These are phyloP conservation scores for Drosophila mojavensis DNA, from an alignment of 1,140 invertebrate species.

Conservation along the genomic window DNA sequence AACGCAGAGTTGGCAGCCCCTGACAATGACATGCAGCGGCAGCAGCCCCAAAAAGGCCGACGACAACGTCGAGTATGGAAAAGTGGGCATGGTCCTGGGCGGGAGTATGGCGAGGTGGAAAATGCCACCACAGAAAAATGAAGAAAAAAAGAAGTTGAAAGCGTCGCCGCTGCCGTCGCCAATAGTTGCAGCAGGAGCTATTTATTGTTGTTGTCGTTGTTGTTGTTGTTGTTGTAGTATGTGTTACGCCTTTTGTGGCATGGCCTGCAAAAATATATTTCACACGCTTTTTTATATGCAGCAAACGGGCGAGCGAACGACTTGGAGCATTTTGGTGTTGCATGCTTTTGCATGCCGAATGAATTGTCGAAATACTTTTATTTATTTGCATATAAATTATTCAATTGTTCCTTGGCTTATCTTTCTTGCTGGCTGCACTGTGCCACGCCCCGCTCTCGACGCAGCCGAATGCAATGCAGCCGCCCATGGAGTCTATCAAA, in stretches of 20 bases:
- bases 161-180: conserved; percentile 30
- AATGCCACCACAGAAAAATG: not conserved
- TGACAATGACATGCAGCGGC: conserved; percentile 78
- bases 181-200: conserved; percentile 31
- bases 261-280: conserved; percentile 68
- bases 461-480: not conserved
- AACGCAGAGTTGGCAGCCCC: conserved; percentile 75
- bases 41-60: conserved; percentile 53
- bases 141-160: conserved; percentile 34
- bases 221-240: conserved; percentile 33
- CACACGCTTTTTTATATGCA: conserved; percentile 54
- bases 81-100: conserved; percentile 22
- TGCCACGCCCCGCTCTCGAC: not conserved
- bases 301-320: not conserved
- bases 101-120: conserved; percentile 3
- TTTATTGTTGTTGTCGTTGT: conserved; percentile 26
- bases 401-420: conserved; percentile 75
- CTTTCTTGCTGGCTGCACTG: conserved; percentile 60
- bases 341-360: conserved; percentile 35
- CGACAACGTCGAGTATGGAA: conserved; percentile 31
- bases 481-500: conserved; percentile 68
- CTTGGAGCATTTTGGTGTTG: conserved; percentile 22
- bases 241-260: conserved; percentile 74
- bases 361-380: conserved; percentile 73
- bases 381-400: conserved; percentile 82